phyloP scores from a whole-genome alignment of 2,888 invertebrate genomes.

The Drosophila mayaguana region DNA sequence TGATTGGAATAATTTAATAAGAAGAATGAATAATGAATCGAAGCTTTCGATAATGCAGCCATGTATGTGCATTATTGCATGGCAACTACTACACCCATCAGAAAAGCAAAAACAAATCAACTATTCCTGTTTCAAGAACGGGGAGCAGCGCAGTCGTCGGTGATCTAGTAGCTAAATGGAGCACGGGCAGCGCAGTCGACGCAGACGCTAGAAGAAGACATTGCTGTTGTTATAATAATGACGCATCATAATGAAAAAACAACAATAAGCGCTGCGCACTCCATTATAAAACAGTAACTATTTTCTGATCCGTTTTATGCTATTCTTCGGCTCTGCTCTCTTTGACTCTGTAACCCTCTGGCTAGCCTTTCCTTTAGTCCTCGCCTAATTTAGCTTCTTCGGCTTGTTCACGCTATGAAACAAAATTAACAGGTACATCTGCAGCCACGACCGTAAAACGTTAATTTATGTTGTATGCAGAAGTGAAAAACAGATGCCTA shows the following conservation, averaged over 20 bases:
- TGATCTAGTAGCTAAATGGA: background rate
- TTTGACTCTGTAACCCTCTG: background rate
- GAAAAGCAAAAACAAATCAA: slow-evolving; percentile 16
- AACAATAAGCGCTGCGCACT: slow-evolving; percentile 45
- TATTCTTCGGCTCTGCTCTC: background rate
- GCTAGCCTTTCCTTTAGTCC: background rate
- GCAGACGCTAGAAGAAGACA: slow-evolving; percentile 23
- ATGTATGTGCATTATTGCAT: too few species aligned
- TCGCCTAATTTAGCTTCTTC: slow-evolving; percentile 45
- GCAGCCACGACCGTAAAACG: slow-evolving; percentile 56
- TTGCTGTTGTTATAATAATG: slow-evolving; percentile 65
- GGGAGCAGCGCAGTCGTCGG: background rate
- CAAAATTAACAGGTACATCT: slow-evolving; percentile 63
- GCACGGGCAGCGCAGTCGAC: slow-evolving; percentile 30
- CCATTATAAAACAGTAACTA: slow-evolving; percentile 69
- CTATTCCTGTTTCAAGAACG: background rate
- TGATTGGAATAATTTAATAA: too few species aligned
- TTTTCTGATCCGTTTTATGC: background rate
- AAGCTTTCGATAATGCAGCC: too few species aligned
- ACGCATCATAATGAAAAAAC: slow-evolving; percentile 62
- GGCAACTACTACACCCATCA: too few species aligned
- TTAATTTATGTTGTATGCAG: slow-evolving; percentile 62
- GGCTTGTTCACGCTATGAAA: slow-evolving; percentile 24
- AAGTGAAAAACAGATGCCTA: slow-evolving; percentile 14
- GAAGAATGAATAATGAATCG: too few species aligned